phyloP scores from a whole-genome alignment of 2,797 vertebrate species.

The Enteromius paludinosus region DNA sequence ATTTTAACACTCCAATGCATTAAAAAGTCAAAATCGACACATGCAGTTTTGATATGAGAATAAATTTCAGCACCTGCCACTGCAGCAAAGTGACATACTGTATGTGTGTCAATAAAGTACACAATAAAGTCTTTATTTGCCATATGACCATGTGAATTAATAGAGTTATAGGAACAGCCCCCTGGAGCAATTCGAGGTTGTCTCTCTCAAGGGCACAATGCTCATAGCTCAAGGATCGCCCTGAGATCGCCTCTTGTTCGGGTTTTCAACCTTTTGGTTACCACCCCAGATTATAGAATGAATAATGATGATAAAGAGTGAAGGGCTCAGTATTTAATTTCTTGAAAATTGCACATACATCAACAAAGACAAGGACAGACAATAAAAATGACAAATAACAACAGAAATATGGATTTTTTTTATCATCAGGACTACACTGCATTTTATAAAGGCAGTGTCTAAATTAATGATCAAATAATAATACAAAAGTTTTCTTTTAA shows the following conservation, averaged over 20 bases:
- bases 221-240: not conserved
- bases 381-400: not conserved
- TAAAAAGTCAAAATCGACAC: conserved; percentile 43
- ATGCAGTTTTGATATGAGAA: not conserved
- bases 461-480: not conserved
- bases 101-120: conserved; percentile 5
- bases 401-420: not conserved
- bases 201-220: conserved; percentile 9
- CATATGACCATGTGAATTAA: conserved; percentile 7
- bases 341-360: conserved; percentile 24
- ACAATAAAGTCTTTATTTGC: conserved; percentile 9
- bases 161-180: not conserved
- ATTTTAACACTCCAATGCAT: conserved; percentile 49
- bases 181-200: not conserved
- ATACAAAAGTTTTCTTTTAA: not conserved
- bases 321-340: conserved; percentile 47
- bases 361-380: conserved; percentile 7
- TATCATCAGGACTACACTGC: not conserved
- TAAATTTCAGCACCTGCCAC: not conserved
- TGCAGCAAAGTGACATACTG: not conserved
- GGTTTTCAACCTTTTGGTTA: not conserved
- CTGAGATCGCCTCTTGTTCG: not conserved
- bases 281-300: not conserved
- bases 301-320: conserved; percentile 1
- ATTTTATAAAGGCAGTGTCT: not conserved